Percentiles rank a stretch among this genome's conserved stretches.
Evolutionary conservation across 2,888 invertebrate species (phyloP).

Genomic region (Melinaea marsaeus): DNA sequence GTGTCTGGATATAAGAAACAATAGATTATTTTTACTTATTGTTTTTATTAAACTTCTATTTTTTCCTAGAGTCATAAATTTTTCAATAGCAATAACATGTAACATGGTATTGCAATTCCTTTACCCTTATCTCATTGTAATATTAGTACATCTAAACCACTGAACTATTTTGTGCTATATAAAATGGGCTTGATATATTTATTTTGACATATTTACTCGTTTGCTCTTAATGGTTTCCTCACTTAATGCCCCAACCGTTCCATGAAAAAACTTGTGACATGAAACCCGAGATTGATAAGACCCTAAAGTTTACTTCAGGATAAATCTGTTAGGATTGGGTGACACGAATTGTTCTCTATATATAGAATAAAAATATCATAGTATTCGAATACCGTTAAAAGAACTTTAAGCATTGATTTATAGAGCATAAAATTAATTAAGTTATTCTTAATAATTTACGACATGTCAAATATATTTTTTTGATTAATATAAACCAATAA

Average conservation of each 20-base stretch:
- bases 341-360: no score
- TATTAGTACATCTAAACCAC: no score
- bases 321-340: neutral
- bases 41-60: no score
- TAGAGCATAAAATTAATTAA: neutral
- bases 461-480: neutral
- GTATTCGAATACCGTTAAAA: neutral
- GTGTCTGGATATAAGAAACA: no score
- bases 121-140: no score
- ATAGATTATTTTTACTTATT: no score
- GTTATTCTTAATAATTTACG: neutral
- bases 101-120: no score
- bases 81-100: no score
- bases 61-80: no score
- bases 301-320: neutral
- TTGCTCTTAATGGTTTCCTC: neutral
- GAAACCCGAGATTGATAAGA: conserved; percentile 1
- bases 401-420: neutral
- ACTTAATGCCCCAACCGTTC: neutral
- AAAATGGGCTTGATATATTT: neutral
- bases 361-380: no score
- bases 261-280: conserved; percentile 1
- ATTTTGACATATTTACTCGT: neutral
- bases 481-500: no score
- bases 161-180: neutral